These are phyloP conservation scores for Melanostoma scalare DNA, from an alignment of 2,888 invertebrate species.

Conservation along the genomic window DNA sequence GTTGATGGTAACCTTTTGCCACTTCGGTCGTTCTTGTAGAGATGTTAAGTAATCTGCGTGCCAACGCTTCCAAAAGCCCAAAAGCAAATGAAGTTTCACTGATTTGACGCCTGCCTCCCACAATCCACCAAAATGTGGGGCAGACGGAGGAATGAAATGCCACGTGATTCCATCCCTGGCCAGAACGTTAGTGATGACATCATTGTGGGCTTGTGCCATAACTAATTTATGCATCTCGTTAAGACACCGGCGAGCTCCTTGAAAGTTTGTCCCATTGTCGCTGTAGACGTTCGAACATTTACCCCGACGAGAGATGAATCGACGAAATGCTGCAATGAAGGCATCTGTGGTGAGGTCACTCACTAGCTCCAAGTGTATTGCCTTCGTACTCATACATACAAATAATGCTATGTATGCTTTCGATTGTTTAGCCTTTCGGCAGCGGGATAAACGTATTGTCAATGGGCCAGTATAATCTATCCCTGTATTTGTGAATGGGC, in stretches of 20 bases:
- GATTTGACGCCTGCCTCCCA: slow-evolving; percentile 39
- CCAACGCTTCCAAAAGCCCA: neutral
- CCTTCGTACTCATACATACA: slow-evolving; percentile 47
- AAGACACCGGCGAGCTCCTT: slow-evolving; percentile 3
- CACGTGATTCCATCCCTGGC: slow-evolving; percentile 20
- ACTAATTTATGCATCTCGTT: slow-evolving; percentile 1
- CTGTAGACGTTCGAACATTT: slow-evolving; percentile 24
- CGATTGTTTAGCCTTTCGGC: slow-evolving; percentile 2
- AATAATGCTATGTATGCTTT: slow-evolving; percentile 49
- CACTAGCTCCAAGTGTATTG: slow-evolving; percentile 45
- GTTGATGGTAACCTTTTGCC: no score
- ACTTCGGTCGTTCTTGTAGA: no score
- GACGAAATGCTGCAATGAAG: slow-evolving; percentile 21
- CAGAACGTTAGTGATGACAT: neutral
- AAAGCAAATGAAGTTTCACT: slow-evolving; percentile 28
- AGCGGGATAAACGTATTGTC: slow-evolving; percentile 8
- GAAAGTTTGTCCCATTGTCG: slow-evolving; percentile 38
- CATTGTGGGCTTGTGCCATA: neutral
- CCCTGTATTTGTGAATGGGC: slow-evolving; percentile 34
- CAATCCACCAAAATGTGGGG: slow-evolving; percentile 44
- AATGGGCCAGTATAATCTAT: slow-evolving; percentile 43
- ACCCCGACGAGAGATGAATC: slow-evolving; percentile 21
- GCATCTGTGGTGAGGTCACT: slow-evolving; percentile 33
- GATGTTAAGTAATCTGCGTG: no score
- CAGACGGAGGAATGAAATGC: slow-evolving; percentile 56